Conservation (phyloP, 1,140 invertebrate genomes). For the Amphibalanus amphitrite region DNA sequence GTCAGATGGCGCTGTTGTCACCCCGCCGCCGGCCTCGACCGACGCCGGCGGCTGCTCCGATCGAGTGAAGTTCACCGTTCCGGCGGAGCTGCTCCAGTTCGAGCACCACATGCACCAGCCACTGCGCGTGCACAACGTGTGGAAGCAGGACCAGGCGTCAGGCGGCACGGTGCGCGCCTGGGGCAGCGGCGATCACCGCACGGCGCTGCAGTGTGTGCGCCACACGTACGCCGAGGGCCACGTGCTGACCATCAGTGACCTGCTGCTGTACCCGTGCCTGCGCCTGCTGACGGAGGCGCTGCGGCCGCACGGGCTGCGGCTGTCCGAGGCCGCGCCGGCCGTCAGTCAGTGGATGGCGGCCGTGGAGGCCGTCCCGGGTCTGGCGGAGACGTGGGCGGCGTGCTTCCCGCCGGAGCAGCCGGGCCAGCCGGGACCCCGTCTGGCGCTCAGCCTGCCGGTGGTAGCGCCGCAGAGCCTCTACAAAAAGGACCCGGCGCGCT, state of each 20-base stretch:
- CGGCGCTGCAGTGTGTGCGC: background rate
- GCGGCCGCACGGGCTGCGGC: too few relatives aligned
- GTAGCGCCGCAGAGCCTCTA: too few relatives aligned
- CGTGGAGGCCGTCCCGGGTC: too few relatives aligned
- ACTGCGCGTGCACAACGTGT: constrained; percentile 2
- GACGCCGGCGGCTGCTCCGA: background rate
- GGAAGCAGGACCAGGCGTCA: background rate
- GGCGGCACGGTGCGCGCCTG: background rate
- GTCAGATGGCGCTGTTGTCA: too few relatives aligned
- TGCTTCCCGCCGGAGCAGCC: too few relatives aligned
- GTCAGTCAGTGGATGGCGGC: too few relatives aligned
- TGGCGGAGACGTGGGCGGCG: too few relatives aligned
- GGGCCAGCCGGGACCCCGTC: too few relatives aligned
- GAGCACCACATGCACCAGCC: background rate
- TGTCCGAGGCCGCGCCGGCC: too few relatives aligned
- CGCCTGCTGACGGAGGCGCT: background rate
- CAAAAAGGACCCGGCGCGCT: too few relatives aligned
- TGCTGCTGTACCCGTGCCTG: background rate
- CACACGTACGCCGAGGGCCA: background rate
- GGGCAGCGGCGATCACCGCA: background rate
- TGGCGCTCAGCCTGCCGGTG: too few relatives aligned
- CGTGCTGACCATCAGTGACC: background rate
- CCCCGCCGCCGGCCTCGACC: background rate
- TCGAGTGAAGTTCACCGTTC: background rate
- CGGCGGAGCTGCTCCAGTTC: background rate